Evolutionary conservation across 2,113 vertebrate species (phyloP).

Genomic region (Pachycephala philippinensis): DNA sequence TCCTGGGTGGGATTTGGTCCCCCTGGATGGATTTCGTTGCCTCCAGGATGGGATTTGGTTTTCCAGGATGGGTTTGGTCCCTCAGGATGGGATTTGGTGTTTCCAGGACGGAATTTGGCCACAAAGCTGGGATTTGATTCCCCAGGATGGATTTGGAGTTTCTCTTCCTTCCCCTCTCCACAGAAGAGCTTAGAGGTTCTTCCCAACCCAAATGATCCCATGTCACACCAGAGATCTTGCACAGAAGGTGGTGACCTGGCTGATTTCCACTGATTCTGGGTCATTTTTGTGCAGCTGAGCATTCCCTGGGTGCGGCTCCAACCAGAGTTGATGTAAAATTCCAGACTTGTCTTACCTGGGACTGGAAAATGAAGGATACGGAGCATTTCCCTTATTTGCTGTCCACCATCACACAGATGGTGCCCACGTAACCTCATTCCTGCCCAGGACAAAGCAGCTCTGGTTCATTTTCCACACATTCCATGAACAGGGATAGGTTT

Average conservation of each 20-base stretch:
- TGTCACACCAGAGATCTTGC: neutral
- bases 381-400: neutral
- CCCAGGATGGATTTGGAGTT: too few relatives aligned
- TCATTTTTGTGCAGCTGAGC: neutral
- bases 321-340: neutral
- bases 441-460: neutral
- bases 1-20: too few relatives aligned
- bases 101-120: too few relatives aligned
- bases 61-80: too few relatives aligned
- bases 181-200: too few relatives aligned
- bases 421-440: neutral
- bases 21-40: too few relatives aligned
- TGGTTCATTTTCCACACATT: neutral
- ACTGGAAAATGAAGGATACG: neutral
- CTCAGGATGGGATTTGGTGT: too few relatives aligned
- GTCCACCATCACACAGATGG: neutral
- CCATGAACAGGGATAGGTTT: accelerated
- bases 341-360: neutral
- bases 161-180: too few relatives aligned
- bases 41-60: too few relatives aligned
- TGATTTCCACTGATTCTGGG: neutral
- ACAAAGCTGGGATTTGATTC: too few relatives aligned
- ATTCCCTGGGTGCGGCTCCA: neutral
- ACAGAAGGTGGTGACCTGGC: neutral
- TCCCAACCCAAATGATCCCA: neutral